Percentiles rank a stretch among this genome's conserved stretches.
Conservation (phyloP, 2,797 vertebrate species). For the Clarias platycephalus region DNA sequence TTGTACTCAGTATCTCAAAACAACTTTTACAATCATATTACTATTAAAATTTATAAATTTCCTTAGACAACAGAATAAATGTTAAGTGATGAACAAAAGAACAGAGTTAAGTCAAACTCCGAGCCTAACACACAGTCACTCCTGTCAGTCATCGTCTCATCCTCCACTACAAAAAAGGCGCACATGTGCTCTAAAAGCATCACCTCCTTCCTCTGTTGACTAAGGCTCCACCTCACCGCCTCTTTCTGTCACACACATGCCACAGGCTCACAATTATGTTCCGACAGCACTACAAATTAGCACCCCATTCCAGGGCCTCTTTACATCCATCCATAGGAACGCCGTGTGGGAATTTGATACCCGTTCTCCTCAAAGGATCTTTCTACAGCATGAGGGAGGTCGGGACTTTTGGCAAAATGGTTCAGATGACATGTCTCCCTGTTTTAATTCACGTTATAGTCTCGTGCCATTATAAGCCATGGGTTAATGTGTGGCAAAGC, state of each 20-base stretch:
- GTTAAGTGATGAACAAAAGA: not conserved
- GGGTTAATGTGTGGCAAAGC: not conserved
- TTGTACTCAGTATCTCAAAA: not conserved
- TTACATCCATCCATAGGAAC: conserved; percentile 30
- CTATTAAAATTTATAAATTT: not conserved
- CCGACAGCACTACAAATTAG: conserved; percentile 55
- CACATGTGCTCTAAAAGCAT: conserved; percentile 20
- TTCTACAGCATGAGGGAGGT: conserved; percentile 3
- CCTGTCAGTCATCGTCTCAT: conserved; percentile 38
- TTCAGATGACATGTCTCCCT: not conserved
- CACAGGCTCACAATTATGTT: conserved; percentile 51
- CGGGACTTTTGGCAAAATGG: not conserved
- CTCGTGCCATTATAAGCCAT: not conserved
- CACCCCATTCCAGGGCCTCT: conserved; percentile 33
- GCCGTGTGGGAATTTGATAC: conserved; percentile 14
- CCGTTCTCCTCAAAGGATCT: conserved; percentile 6
- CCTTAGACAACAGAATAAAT: not conserved
- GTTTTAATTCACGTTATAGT: not conserved
- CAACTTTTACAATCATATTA: not conserved
- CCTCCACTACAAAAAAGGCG: conserved; percentile 24
- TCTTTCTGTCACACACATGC: conserved; percentile 33
- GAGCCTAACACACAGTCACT: not conserved
- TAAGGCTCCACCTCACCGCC: conserved; percentile 14
- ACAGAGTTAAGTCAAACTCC: not conserved
- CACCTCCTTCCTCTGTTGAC: conserved; percentile 46